These are phyloP conservation scores for Sycophila sp. DNA, from an alignment of 1,140 invertebrate species.

Conservation along the genomic window DNA sequence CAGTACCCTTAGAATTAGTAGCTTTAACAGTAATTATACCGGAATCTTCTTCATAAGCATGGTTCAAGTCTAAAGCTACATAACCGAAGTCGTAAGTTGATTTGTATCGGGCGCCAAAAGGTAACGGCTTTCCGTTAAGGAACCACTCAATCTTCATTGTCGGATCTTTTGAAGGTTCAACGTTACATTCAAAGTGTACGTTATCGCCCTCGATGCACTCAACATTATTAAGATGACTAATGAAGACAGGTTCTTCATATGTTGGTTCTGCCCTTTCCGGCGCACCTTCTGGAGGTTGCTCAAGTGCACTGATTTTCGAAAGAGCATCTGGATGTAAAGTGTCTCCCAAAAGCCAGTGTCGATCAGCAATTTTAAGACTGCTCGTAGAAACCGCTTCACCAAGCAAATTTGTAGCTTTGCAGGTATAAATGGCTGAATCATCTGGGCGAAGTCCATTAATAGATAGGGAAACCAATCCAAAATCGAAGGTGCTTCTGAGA, in stretches of 20 bases:
- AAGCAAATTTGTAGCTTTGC: conserved; percentile 88
- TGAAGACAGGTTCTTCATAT: conserved; percentile 89
- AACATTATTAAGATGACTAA: conserved; percentile 90
- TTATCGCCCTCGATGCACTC: conserved; percentile 90
- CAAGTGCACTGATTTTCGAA: conserved; percentile 85
- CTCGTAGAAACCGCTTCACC: conserved; percentile 93
- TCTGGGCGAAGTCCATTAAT: conserved; percentile 86
- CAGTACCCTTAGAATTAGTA: conserved; percentile 88
- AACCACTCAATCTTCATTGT: conserved; percentile 94
- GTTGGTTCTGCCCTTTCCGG: conserved; percentile 77
- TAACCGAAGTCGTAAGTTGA: conserved; percentile 91
- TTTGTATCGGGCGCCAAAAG: conserved; percentile 82
- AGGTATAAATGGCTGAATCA: conserved; percentile 94
- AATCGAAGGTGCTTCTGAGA: conserved; percentile 90
- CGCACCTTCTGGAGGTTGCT: conserved; percentile 76
- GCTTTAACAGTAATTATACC: conserved; percentile 92
- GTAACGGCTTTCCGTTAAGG: conserved; percentile 84
- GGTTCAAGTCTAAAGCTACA: conserved; percentile 83
- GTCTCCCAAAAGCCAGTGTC: conserved; percentile 86
- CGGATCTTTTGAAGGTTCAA: conserved; percentile 94
- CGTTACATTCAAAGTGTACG: conserved; percentile 93
- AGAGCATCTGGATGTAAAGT: conserved; percentile 92
- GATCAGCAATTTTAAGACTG: conserved; percentile 88
- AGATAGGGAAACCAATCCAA: conserved; percentile 91
- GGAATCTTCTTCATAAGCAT: conserved; percentile 87